Conservation (phyloP, 2,888 invertebrate genomes). For the Calameuta pallipes region DNA sequence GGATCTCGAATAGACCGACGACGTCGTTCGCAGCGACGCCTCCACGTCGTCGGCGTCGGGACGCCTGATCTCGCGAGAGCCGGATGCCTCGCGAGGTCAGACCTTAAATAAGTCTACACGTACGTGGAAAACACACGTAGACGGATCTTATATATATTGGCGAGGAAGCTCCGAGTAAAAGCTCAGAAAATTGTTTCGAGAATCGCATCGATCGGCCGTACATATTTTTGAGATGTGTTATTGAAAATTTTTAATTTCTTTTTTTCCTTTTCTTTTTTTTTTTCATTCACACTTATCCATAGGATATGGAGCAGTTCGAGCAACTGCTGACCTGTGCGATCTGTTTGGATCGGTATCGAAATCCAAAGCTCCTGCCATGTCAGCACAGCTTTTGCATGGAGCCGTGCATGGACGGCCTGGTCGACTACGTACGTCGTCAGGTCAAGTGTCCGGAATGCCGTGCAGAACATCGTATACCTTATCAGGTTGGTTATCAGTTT, state of each 20-base stretch:
- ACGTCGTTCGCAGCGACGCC: neutral
- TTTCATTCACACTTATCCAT: constrained; percentile 26
- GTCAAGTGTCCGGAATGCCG: constrained; percentile 99
- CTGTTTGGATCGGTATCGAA: constrained; percentile 95
- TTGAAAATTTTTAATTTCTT: neutral
- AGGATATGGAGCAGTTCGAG: constrained; percentile 93
- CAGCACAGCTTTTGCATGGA: constrained; percentile 99
- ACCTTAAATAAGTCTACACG: constrained; percentile 41
- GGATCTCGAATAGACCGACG: constrained; percentile 20
- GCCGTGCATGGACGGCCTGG: constrained; percentile 97
- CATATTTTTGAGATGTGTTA: neutral
- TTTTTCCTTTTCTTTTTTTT: too few relatives aligned
- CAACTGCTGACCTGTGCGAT: constrained; percentile 98
- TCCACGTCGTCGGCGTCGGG: constrained; percentile 12
- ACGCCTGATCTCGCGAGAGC: constrained; percentile 15
- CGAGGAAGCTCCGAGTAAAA: neutral
- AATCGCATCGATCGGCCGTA: neutral
- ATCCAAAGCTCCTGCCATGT: constrained; percentile 98
- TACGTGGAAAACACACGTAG: neutral
- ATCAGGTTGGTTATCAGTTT: constrained; percentile 78
- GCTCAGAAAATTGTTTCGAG: neutral
- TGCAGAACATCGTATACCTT: constrained; percentile 95
- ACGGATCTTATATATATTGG: constrained; percentile 6
- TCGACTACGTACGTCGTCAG: constrained; percentile 94
- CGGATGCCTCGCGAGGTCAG: constrained; percentile 41